Base-by-base conservation (phyloP, 2,888 invertebrate species). In the Spodoptera exigua region DNA sequence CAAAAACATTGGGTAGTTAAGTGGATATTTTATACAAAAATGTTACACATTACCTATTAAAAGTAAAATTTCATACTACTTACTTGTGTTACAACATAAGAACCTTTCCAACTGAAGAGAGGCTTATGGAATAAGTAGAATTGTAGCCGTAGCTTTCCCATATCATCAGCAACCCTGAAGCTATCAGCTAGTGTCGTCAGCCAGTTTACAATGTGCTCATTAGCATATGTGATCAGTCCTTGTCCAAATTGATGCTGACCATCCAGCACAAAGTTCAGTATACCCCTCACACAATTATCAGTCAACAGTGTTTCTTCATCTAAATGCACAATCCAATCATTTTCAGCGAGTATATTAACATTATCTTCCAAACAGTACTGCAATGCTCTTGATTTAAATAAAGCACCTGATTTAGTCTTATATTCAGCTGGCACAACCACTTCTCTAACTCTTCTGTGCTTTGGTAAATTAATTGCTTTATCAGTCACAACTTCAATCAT, bases 41-140 rank as follows among this genome's bases (percentile, higher is more conserved):
- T 3, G 18, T 3, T 18, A 18, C 18, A 18, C 3, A 18, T 18
- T 18, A 9, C 9, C 27, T 47, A 41, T 14, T 18, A 10, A 4
- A n/a, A 39, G 27, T 27, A 47, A 41, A 37, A 9, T 35, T 37
- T 9, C 17, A 56, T 32, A 13, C 14, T 14, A 80, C 84, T 81
- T 81, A 98, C 98, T 96, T 98, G 98, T 69, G 99, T 98, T 10
- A 99, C 99, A 71, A 99, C 99, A 92, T 97, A 99, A 41, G 99
- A 99, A 64, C 99, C 99, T 93, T 99, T 99, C 99, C 99, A 99
- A 89, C 99, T 98, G 90, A 99, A 99, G 56, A 99, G 94, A 14
- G 99, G 99, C 86, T 97, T 98, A 88, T 99, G 98, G 88, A 99
- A 99, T 89, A 98, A 94, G 81, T 97, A 97, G 85, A 99, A 98